Percentiles rank a stretch among this genome's conserved stretches.
phyloP scores from a whole-genome alignment of 2,888 invertebrate genomes.

The Agriotes lineatus region DNA sequence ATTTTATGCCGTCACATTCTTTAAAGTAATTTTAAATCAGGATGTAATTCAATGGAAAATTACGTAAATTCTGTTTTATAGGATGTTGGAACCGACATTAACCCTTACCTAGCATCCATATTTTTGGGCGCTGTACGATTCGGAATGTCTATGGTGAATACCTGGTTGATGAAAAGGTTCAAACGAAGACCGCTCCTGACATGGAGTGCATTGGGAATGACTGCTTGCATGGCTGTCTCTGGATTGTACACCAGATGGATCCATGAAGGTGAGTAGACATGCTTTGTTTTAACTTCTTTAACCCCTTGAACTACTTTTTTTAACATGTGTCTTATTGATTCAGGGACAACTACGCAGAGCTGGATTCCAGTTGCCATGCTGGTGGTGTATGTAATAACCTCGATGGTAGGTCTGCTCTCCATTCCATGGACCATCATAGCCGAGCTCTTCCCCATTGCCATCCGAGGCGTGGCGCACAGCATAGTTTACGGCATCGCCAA shows the following conservation, averaged over 20 bases:
- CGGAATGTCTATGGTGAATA: conserved; percentile 70
- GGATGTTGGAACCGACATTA: conserved; percentile 68
- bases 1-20: conserved; percentile 72
- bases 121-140: conserved; percentile 70
- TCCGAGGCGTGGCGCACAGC: conserved; percentile 71
- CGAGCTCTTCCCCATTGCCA: conserved; percentile 71
- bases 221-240: conserved; percentile 68
- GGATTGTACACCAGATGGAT: conserved; percentile 67
- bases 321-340: conserved; percentile 4
- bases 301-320: no score
- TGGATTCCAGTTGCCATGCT: conserved; percentile 68
- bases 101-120: conserved; percentile 69
- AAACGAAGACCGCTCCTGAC: conserved; percentile 69
- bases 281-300: no score
- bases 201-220: conserved; percentile 69
- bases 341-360: conserved; percentile 56
- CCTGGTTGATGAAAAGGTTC: conserved; percentile 68
- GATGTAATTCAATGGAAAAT: not conserved
- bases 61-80: conserved; percentile 49
- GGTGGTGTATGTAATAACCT: conserved; percentile 69
- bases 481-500: conserved; percentile 70
- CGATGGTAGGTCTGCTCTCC: conserved; percentile 71
- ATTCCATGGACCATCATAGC: conserved; percentile 75
- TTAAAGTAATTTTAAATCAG: conserved; percentile 64
- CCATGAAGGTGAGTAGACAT: conserved; percentile 53